phyloP scores from a whole-genome alignment of 1,140 invertebrate species.

The Harlomillsia oculata region DNA sequence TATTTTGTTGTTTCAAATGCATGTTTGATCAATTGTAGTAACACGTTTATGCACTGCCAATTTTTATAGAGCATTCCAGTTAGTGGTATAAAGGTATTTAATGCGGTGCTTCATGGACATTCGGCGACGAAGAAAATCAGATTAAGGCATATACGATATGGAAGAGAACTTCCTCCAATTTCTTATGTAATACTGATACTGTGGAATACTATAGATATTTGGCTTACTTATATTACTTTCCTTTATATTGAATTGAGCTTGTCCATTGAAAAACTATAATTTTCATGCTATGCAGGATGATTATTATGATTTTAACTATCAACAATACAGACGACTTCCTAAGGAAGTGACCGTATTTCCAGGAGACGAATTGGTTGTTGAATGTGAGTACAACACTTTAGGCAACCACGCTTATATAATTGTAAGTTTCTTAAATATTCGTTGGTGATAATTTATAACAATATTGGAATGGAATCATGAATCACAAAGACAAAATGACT shows the following conservation, averaged over 20 bases:
- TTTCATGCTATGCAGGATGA: conserved; percentile 49
- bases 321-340: conserved; percentile 61
- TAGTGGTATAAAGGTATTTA: conserved; percentile 66
- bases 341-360: conserved; percentile 61
- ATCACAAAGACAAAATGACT: neutral
- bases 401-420: conserved; percentile 37
- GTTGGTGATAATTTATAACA: neutral
- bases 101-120: conserved; percentile 67
- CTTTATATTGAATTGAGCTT: no score
- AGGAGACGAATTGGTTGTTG: conserved; percentile 67
- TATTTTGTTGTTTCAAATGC: neutral
- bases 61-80: conserved; percentile 48
- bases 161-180: conserved; percentile 61
- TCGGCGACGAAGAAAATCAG: conserved; percentile 63
- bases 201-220: no score
- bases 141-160: conserved; percentile 63
- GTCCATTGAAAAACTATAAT: no score
- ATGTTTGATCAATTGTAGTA: no score
- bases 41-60: no score
- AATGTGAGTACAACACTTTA: conserved; percentile 60
- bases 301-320: conserved; percentile 70
- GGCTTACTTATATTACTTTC: no score
- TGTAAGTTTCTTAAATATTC: neutral
- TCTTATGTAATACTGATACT: conserved; percentile 57
- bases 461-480: neutral